Percentiles rank a stretch among this genome's conserved stretches.
phyloP scores from a whole-genome alignment of 2,888 invertebrate genomes.

The Phanerotoma sp. region DNA sequence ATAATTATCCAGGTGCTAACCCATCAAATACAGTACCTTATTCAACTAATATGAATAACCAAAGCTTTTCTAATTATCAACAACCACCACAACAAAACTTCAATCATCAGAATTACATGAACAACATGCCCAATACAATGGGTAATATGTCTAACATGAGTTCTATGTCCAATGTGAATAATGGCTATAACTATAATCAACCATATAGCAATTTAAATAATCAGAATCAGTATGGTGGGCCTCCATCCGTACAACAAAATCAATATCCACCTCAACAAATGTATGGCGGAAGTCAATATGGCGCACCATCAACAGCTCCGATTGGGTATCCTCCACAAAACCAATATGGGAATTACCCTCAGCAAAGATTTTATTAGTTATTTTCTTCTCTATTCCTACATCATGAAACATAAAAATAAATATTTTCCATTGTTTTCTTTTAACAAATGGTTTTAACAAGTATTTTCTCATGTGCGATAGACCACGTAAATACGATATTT shows the following conservation, averaged over 20 bases:
- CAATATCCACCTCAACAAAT: slow-evolving; percentile 40
- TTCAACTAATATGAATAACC: background rate
- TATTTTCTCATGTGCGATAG: no score
- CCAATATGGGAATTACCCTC: slow-evolving; percentile 49
- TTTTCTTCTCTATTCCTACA: no score
- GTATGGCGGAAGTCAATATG: slow-evolving; percentile 40
- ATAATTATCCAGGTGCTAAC: background rate
- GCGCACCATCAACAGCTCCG: slow-evolving; percentile 34
- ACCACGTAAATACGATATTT: no score
- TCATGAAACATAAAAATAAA: no score
- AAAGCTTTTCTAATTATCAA: slow-evolving; percentile 39
- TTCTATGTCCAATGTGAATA: slow-evolving; percentile 37
- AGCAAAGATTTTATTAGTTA: slow-evolving; percentile 50
- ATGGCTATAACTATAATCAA: slow-evolving; percentile 50
- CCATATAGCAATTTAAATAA: slow-evolving; percentile 36
- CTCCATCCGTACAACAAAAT: slow-evolving; percentile 35
- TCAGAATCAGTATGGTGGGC: slow-evolving; percentile 41
- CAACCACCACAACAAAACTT: slow-evolving; percentile 39
- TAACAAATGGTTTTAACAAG: no score
- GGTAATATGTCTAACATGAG: background rate
- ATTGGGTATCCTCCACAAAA: slow-evolving; percentile 43
- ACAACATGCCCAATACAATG: slow-evolving; percentile 3
- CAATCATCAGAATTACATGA: slow-evolving; percentile 41
- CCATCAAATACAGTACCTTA: no score
- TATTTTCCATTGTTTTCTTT: no score